A percentile compares a stretch with the other conserved stretches of the same genome.
Conservation (phyloP, 1,140 invertebrate genomes). For the Hirudo medicinalis region DNA sequence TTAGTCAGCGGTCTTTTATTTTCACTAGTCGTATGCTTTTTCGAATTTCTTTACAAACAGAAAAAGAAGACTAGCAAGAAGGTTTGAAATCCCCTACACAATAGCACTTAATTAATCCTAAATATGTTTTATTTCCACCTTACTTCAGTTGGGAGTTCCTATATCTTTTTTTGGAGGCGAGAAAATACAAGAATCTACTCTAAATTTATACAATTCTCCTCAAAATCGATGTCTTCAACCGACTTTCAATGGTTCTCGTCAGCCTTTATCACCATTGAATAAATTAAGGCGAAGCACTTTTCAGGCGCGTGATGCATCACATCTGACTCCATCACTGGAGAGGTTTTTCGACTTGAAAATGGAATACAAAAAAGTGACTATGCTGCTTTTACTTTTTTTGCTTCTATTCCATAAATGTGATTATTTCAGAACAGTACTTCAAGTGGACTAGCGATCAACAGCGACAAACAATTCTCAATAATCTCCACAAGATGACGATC, state of each 20-base stretch:
- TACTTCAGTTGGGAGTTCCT: background rate
- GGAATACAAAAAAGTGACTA: too few species aligned
- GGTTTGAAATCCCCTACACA: too few species aligned
- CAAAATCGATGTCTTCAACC: background rate
- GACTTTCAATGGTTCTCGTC: background rate
- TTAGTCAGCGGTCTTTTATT: constrained; percentile 80
- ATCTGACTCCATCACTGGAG: too few species aligned
- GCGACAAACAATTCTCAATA: too few species aligned
- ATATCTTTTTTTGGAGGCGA: background rate
- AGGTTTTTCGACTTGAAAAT: too few species aligned
- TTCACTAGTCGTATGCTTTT: constrained; percentile 70
- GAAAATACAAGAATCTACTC: background rate
- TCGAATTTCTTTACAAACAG: constrained; percentile 60
- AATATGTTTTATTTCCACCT: background rate
- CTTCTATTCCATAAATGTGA: too few species aligned
- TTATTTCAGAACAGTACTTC: too few species aligned
- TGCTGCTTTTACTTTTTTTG: too few species aligned
- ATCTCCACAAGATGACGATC: too few species aligned
- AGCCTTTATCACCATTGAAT: background rate
- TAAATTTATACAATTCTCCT: constrained; percentile 2
- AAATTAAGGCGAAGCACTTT: background rate
- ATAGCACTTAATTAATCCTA: background rate
- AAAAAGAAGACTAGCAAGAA: constrained; percentile 2
- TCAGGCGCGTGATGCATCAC: background rate
- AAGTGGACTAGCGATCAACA: too few species aligned